Evolutionary conservation across 2,888 invertebrate species (phyloP).

Genomic region (Heliconius cydno): DNA sequence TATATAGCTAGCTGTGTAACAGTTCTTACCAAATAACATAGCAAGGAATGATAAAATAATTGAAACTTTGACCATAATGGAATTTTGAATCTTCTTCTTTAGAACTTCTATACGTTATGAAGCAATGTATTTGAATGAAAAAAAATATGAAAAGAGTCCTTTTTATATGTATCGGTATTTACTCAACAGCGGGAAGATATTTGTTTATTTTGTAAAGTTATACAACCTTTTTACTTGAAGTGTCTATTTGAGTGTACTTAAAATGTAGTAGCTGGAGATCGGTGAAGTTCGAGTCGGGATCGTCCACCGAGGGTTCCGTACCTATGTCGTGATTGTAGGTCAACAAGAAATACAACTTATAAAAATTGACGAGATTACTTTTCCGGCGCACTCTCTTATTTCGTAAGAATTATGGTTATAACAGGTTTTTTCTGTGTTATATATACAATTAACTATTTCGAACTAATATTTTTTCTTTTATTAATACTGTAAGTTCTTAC

Average conservation of each 20-base stretch:
- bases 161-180: constrained; percentile 8
- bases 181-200: not conserved
- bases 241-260: not conserved
- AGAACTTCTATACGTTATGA: not conserved
- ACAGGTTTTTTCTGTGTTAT: too few relatives aligned
- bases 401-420: too few relatives aligned
- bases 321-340: not conserved
- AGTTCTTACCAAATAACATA: constrained; percentile 12
- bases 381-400: too few relatives aligned
- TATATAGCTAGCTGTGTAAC: too few relatives aligned
- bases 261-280: not conserved
- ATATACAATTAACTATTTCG: too few relatives aligned
- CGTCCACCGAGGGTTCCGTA: not conserved
- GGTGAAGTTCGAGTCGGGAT: not conserved
- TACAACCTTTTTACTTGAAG: constrained; percentile 10
- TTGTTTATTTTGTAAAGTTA: constrained; percentile 15
- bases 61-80: constrained; percentile 12
- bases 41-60: constrained; percentile 1
- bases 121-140: not conserved
- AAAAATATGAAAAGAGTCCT: not conserved
- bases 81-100: not conserved
- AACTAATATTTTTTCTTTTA: too few relatives aligned
- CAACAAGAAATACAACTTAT: too few relatives aligned
- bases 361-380: too few relatives aligned
- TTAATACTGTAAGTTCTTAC: too few relatives aligned